Evolutionary conservation across 1,140 invertebrate genomes (phyloP).

Genomic region (Nephotettix cincticeps): DNA sequence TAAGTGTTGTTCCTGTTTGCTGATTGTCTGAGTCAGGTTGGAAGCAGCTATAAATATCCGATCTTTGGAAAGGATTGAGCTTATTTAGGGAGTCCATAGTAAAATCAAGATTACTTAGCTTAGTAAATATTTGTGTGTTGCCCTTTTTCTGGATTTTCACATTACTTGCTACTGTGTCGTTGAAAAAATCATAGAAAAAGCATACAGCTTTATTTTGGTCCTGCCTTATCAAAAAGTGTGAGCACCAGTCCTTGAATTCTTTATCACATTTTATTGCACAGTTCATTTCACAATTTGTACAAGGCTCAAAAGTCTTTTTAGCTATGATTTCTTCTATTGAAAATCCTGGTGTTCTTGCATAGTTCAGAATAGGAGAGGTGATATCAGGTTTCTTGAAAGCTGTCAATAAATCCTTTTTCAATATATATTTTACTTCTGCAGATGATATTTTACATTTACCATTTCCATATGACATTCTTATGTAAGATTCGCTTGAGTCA

Average conservation of each 20-base stretch:
- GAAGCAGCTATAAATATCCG: slow-evolving; percentile 9
- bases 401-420: not conserved
- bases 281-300: slow-evolving; percentile 8
- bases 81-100: slow-evolving; percentile 5
- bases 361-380: not conserved
- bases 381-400: slow-evolving; percentile 17
- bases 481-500: not conserved
- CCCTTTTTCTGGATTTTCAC: not conserved
- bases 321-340: not conserved
- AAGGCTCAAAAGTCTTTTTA: not conserved
- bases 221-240: not conserved
- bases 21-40: not conserved
- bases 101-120: slow-evolving; percentile 12
- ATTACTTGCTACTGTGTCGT: not conserved
- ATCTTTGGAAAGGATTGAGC: not conserved
- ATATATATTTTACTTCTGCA: slow-evolving; percentile 1
- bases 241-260: slow-evolving; percentile 7
- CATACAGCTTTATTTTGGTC: not conserved
- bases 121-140: not conserved
- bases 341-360: not conserved
- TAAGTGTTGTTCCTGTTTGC: slow-evolving; percentile 8
- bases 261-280: not conserved
- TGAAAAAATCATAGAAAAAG: not conserved
- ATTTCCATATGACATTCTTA: not conserved
- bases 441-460: not conserved